phyloP scores from a whole-genome alignment of 2,797 vertebrate species.

The Sebastes kiyomatsui region DNA sequence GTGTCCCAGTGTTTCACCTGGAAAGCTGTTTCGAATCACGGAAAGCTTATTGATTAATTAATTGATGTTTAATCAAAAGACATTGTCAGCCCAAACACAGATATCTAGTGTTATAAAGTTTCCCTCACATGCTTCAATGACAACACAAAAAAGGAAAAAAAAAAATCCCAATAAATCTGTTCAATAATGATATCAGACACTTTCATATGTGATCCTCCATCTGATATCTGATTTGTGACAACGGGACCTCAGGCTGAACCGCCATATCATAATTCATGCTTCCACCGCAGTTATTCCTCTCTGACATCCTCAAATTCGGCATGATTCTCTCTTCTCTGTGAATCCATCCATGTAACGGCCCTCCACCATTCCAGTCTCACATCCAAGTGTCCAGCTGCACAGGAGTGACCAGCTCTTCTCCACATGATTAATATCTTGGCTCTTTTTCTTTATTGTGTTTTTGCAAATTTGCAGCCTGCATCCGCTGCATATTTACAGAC shows the following conservation, averaged over 20 bases:
- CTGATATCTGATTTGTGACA: conserved; percentile 22
- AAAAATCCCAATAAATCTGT: not conserved
- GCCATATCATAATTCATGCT: conserved; percentile 29
- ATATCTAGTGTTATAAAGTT: not conserved
- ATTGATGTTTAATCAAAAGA: not conserved
- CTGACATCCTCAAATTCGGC: conserved; percentile 10
- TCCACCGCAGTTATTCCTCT: conserved; percentile 11
- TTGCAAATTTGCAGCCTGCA: not conserved
- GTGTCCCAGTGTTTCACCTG: not conserved
- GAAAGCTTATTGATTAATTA: not conserved
- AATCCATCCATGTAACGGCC: conserved; percentile 50
- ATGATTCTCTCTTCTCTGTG: conserved; percentile 27
- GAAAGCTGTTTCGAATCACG: not conserved
- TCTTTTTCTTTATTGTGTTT: not conserved
- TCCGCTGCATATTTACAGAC: not conserved
- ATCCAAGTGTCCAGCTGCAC: conserved; percentile 49
- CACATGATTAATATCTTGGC: not conserved
- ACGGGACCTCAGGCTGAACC: conserved; percentile 17
- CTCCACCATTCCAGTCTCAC: not conserved
- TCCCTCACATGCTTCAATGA: not conserved
- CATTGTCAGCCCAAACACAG: not conserved
- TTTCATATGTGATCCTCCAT: conserved; percentile 24
- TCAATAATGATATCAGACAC: conserved; percentile 29
- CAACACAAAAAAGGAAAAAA: not conserved
- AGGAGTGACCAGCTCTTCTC: conserved; percentile 21